Evolutionary conservation across 2,113 vertebrate genomes (phyloP).

Genomic region (Plecotus auritus): DNA sequence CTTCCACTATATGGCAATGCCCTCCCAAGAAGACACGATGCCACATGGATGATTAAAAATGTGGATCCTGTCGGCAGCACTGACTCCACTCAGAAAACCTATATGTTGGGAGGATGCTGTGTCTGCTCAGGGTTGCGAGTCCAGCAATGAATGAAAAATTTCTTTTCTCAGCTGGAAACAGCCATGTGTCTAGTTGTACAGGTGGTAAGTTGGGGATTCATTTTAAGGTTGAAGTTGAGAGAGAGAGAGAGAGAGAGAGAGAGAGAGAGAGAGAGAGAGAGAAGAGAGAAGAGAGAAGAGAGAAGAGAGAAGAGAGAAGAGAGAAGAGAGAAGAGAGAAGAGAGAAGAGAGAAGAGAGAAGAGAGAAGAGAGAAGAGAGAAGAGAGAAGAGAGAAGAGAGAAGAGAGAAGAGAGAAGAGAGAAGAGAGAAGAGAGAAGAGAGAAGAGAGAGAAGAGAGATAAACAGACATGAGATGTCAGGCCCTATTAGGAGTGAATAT

Average conservation of each 20-base stretch:
- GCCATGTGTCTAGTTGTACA: not conserved
- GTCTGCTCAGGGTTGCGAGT: constrained; percentile 24
- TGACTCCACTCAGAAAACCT: constrained; percentile 42
- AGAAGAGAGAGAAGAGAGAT: no score
- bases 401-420: no score
- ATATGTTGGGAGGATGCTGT: not conserved
- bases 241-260: not conserved
- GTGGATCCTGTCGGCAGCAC: constrained; percentile 44
- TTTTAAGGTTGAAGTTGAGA: not conserved
- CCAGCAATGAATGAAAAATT: constrained; percentile 52
- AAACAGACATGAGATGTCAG: not conserved
- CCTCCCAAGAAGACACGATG: constrained; percentile 47
- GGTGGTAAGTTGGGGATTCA: not conserved
- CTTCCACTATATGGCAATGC: constrained; percentile 49
- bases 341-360: no score
- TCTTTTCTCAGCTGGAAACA: constrained; percentile 57
- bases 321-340: no score
- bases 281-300: no score
- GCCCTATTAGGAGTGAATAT: not conserved
- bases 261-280: no score
- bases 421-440: no score
- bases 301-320: no score
- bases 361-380: no score
- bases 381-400: no score
- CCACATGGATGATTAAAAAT: constrained; percentile 52